A percentile compares a stretch with the other conserved stretches of the same genome.
Evolutionary conservation across 2,797 vertebrate species (phyloP).

Genomic region (Schizopygopsis malacanthus): DNA sequence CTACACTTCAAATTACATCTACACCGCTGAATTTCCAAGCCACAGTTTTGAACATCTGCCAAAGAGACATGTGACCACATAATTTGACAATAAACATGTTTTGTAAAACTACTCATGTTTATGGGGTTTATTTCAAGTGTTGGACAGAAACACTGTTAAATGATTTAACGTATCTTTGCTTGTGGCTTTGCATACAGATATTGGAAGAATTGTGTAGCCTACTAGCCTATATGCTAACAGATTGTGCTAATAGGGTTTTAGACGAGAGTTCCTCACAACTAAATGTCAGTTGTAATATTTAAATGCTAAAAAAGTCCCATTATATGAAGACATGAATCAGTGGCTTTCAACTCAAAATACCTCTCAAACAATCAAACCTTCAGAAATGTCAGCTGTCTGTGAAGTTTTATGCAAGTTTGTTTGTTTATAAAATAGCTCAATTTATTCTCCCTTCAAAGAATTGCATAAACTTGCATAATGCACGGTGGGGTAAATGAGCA

Average conservation of each 20-base stretch:
- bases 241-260: too few species aligned
- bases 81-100: not conserved
- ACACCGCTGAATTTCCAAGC: not conserved
- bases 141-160: not conserved
- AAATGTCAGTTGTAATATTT: not conserved
- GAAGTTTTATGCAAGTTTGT: not conserved
- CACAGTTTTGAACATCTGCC: not conserved
- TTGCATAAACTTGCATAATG: slow-evolving; percentile 44
- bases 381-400: not conserved
- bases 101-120: not conserved
- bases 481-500: slow-evolving; percentile 20
- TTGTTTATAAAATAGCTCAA: not conserved
- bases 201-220: not conserved
- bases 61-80: slow-evolving; percentile 3
- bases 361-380: not conserved
- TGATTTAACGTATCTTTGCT: not conserved
- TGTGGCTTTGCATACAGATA: not conserved
- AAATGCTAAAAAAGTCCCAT: not conserved
- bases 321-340: not conserved
- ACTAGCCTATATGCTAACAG: not conserved
- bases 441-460: slow-evolving; percentile 19
- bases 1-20: slow-evolving; percentile 14
- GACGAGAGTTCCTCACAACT: not conserved
- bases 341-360: not conserved
- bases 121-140: not conserved